Evolutionary conservation across 2,888 invertebrate species (phyloP).

Genomic region (Hyposoter dolosus): DNA sequence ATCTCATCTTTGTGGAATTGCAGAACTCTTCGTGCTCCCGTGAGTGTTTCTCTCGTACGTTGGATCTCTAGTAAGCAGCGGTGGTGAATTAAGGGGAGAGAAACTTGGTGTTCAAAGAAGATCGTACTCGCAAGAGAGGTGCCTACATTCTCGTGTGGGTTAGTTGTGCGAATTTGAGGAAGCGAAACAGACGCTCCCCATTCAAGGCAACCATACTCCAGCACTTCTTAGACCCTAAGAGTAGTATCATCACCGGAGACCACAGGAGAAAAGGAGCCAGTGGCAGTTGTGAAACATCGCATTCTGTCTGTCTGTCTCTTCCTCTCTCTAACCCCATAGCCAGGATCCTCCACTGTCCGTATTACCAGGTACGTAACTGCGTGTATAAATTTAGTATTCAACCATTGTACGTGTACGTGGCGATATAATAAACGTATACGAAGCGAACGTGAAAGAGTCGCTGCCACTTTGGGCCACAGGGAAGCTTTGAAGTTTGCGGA

Average conservation of each 20-base stretch:
- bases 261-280: constrained; percentile 23
- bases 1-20: constrained; percentile 50
- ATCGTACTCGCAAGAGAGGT: constrained; percentile 22
- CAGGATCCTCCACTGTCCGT: constrained; percentile 28
- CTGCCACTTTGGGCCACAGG: constrained; percentile 17
- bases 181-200: constrained; percentile 39
- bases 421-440: constrained; percentile 12
- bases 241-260: constrained; percentile 38
- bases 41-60: constrained; percentile 18
- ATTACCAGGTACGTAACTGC: constrained; percentile 48
- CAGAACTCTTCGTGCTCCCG: constrained; percentile 29
- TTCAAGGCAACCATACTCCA: constrained; percentile 26
- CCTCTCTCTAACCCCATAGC: neutral
- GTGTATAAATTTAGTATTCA: constrained; percentile 13
- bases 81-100: constrained; percentile 43
- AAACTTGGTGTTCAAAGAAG: constrained; percentile 42
- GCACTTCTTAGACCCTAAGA: constrained; percentile 29
- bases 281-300: constrained; percentile 10
- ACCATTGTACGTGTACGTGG: constrained; percentile 3
- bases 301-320: neutral
- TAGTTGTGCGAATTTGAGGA: constrained; percentile 56
- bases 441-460: neutral
- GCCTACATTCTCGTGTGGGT: constrained; percentile 46
- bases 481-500: constrained; percentile 54
- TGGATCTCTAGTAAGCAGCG: constrained; percentile 6